Percentiles rank a stretch among this genome's conserved stretches.
phyloP scores from a whole-genome alignment of 2,797 vertebrate species.

The Carcharodon carcharias region DNA sequence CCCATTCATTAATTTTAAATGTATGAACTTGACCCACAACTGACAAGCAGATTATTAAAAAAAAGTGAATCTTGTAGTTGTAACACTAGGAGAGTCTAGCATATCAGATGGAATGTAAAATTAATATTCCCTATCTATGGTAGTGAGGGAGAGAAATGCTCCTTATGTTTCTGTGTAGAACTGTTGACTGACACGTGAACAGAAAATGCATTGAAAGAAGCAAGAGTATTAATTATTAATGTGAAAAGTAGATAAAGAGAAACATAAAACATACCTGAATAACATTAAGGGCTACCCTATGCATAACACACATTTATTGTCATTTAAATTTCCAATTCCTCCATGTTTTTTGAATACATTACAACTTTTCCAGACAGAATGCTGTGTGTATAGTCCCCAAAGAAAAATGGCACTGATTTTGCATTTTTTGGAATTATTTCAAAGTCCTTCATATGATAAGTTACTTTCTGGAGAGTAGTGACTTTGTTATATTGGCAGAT shows the following conservation, averaged over 20 bases:
- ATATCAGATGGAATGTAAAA: conserved; percentile 2
- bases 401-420: not conserved
- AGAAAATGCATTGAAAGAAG: not conserved
- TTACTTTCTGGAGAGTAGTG: not conserved
- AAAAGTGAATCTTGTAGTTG: not conserved
- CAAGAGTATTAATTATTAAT: not conserved
- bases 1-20: conserved; percentile 24
- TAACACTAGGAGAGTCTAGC: not conserved
- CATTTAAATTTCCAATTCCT: not conserved
- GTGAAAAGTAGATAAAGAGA: not conserved
- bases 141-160: not conserved
- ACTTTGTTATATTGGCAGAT: not conserved
- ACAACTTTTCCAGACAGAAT: not conserved
- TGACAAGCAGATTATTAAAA: conserved; percentile 28
- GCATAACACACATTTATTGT: not conserved
- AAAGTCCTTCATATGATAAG: not conserved
- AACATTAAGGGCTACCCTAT: not conserved
- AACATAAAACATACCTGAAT: not conserved
- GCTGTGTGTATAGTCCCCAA: not conserved
- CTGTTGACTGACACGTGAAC: not conserved
- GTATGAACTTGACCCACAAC: not conserved
- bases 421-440: not conserved
- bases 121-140: not conserved
- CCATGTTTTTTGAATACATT: not conserved
- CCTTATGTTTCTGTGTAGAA: not conserved